These are phyloP conservation scores for Pygathrix nemaeus DNA, from an alignment of 2,113 vertebrate species.

Conservation along the genomic window DNA sequence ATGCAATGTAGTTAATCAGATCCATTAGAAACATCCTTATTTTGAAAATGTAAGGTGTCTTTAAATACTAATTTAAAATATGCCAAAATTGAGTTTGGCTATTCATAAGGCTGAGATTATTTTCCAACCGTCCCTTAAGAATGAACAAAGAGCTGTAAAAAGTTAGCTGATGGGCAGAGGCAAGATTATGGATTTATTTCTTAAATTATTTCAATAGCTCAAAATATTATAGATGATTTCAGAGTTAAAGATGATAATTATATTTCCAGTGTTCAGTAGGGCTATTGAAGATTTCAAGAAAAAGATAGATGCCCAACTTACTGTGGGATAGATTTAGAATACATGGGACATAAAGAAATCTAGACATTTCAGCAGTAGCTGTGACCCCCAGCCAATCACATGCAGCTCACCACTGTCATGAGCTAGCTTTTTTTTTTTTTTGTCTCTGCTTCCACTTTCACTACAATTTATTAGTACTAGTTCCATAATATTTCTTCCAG, in stretches of 20 bases:
- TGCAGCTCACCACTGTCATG: neutral
- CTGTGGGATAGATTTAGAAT: neutral
- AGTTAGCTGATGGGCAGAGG: neutral
- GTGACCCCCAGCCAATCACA: accelerated
- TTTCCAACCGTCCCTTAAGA: neutral
- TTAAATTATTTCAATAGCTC: neutral
- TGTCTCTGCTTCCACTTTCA: neutral
- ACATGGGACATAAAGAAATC: neutral
- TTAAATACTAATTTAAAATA: conserved; percentile 29
- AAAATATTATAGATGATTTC: neutral
- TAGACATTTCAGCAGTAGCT: accelerated
- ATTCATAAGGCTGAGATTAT: neutral
- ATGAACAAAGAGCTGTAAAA: neutral
- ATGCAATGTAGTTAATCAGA: conserved; percentile 58
- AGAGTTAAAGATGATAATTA: neutral
- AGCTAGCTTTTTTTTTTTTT: neutral
- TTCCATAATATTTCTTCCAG: neutral
- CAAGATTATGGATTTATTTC: neutral
- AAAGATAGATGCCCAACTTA: neutral
- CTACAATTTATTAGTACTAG: neutral
- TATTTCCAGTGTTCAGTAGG: neutral
- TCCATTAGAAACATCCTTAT: conserved; percentile 43
- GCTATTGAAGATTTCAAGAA: neutral
- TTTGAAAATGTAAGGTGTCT: conserved; percentile 48
- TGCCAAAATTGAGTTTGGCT: neutral